Evolutionary conservation across 2,113 vertebrate genomes (phyloP), one percentile per base, ranked within the genome.

Genomic region (Ictidomys tridecemlineatus): DNA sequence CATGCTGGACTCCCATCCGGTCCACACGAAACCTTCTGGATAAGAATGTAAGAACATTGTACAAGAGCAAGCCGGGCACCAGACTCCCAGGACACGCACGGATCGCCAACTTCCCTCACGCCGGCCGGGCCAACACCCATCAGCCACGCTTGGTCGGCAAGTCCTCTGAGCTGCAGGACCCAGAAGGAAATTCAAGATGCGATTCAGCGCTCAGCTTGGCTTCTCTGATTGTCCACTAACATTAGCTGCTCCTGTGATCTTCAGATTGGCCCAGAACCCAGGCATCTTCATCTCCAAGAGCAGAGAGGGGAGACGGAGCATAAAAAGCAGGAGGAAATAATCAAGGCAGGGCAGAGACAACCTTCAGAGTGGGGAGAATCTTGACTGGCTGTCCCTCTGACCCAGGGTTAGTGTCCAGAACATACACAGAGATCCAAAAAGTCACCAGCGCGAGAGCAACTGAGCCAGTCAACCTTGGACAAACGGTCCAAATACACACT

Each of bases 211-310:
- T 87, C 74, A 79, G 63, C 53, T 88, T 80, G 70, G 34, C 26
- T 77, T 83, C 80, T 51, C 85, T 45, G 85, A 45, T 65, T 89
- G 73, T 96, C 69, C 39, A 24, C 74, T 94, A 65, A 85, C 93
- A 94, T 86, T 53, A 94, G 53, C 73, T 53, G 45, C 58, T 74
- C 77, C 74, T 76, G 53, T 70, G 91, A 90, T 93, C 74, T 79
- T 69, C 42, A 20, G 32, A 51, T 58, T 45, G 80, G 42, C 80
- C 51, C 37, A 42, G 63, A 67, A 77, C 85, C 69, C 53, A 69
- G 78, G 26, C 42, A 61, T 83, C 89, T 82, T 42, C 84, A 56
- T 56, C 63, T 74, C 53, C 2, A 28, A 39, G 39, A 34, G 45
- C 42, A 56, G 79, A 39, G 16, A 70, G 13, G 28, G 22, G 26